A percentile compares a stretch with the other conserved stretches of the same genome.
phyloP scores from a whole-genome alignment of 1,140 invertebrate genomes.

The Pinna nobilis region DNA sequence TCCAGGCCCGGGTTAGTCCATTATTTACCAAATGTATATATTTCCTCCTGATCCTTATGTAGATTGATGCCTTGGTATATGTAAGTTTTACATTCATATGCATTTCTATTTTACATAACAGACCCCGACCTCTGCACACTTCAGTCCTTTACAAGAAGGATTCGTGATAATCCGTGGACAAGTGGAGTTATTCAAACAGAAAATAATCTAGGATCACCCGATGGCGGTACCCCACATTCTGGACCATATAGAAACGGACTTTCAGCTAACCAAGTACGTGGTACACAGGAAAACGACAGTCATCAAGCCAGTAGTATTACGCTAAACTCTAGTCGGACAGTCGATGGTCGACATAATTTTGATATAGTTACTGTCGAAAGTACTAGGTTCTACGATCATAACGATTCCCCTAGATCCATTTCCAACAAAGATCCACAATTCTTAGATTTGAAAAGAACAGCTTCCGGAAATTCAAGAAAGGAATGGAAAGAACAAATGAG shows the following conservation, averaged over 20 bases:
- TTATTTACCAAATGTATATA: background rate
- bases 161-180: constrained; percentile 16
- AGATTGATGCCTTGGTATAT: background rate
- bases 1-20: background rate
- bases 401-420: too few species aligned
- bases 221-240: background rate
- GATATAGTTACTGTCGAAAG: too few species aligned
- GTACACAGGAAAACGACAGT: background rate
- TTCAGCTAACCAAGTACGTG: background rate
- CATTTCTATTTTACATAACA: constrained; percentile 28
- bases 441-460: constrained; percentile 24
- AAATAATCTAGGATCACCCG: background rate
- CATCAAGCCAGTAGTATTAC: background rate
- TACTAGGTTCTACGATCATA: too few species aligned
- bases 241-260: constrained; percentile 1
- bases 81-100: background rate
- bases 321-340: background rate
- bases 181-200: background rate
- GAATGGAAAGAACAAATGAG: constrained; percentile 61
- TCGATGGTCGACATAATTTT: too few species aligned
- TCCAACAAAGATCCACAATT: too few species aligned
- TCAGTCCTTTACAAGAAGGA: constrained; percentile 52
- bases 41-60: too few species aligned
- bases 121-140: constrained; percentile 51
- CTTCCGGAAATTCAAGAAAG: constrained; percentile 42